These are phyloP conservation scores for Oncorhynchus keta DNA, from an alignment of 2,113 vertebrate genomes.

Conservation along the genomic window DNA sequence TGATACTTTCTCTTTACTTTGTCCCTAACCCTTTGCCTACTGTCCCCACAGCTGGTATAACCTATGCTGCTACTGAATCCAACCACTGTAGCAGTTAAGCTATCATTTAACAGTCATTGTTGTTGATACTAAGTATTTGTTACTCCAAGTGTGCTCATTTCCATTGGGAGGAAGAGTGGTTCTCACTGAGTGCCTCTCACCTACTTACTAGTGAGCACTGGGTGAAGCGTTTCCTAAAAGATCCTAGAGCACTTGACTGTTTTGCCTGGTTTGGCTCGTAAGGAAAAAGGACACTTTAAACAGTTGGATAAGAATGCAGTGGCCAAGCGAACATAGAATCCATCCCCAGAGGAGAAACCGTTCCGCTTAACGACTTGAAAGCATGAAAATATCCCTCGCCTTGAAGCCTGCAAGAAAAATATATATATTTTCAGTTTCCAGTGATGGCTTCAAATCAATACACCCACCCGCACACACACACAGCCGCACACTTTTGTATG, in stretches of 20 bases:
- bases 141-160: not conserved
- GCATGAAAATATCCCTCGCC: not conserved
- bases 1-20: not conserved
- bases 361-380: not conserved
- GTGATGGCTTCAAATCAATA: not conserved
- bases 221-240: not conserved
- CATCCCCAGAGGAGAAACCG: not conserved
- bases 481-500: not conserved
- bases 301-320: not conserved
- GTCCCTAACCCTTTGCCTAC: not conserved
- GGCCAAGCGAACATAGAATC: not conserved
- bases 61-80: not conserved
- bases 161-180: not conserved
- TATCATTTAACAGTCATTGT: too few relatives aligned
- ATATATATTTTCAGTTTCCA: not conserved
- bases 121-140: too few relatives aligned
- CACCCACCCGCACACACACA: conserved; percentile 19
- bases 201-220: not conserved
- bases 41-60: not conserved
- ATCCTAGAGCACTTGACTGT: not conserved
- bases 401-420: not conserved
- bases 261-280: not conserved
- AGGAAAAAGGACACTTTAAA: not conserved
- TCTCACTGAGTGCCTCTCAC: not conserved
- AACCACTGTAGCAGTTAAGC: too few relatives aligned